Evolutionary conservation across 1,140 invertebrate species (phyloP), one percentile per base, ranked within the genome.

Genomic region (Mizuhopecten yessoensis): DNA sequence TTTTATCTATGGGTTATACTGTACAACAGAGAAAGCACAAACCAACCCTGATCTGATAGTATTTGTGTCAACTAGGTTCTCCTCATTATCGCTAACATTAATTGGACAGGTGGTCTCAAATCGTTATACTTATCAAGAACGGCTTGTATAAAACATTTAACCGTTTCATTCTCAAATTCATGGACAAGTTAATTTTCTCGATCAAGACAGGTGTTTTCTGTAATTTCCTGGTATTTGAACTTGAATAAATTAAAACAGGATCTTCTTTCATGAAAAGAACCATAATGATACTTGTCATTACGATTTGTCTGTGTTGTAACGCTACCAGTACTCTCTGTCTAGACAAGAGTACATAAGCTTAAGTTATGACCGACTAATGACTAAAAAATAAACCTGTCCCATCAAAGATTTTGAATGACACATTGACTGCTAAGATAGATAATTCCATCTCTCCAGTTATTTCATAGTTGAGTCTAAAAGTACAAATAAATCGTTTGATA

Each of bases 1-100:
- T 75, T 75, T 75, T 75, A 75, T 75, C 57, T 29, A 29, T n/a
- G 57, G 57, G 57, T 7, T 75, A 75, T 75, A 75, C n/a, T 75
- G 23, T 29, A 17, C 45, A 75, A 29, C 23, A 75, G 23, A 75
- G 57, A 75, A 75, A 75, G 20, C 57, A 17, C 23, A 75, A n/a
- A 75, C 29, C 23, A 11, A 75, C 23, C 57, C 57, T 75, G 57
- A 75, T 75, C 57, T 29, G 57, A 75, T 75, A 75, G 57, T 17
- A 75, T 75, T 75, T 75, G 57, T 75, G 57, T 29, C 29, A 75
- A 75, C 1, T 3, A 75, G 57, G 23, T 29, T 75, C 11, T 9
- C 57, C 57, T 75, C n/a, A 75, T 75, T 75, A 75, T 17, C 57
- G 29, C 57, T n/a, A n/a, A n/a, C n/a, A n/a, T n/a, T n/a, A 29